Base-by-base conservation (phyloP, 1,140 invertebrate genomes). In the Aethina tumida region DNA sequence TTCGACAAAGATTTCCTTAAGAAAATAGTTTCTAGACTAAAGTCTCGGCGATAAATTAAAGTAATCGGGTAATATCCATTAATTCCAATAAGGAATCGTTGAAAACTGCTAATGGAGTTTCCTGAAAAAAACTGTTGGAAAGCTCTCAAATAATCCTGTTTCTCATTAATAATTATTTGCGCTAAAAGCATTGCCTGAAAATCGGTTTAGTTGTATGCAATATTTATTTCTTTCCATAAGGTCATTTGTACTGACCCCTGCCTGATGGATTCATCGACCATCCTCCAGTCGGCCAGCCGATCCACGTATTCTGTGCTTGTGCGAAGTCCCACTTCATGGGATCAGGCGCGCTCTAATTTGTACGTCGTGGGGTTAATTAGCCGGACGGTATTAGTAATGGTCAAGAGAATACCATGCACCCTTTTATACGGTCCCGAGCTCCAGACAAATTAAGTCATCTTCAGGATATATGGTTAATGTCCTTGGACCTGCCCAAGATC, bases 181-280 rank as follows among this genome's bases (percentile, higher is more conserved):
- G 37, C 29, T 48, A 41, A 48, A 48, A 48, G 41, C 41, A 37
- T 48, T 38, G 33, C 39, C 30, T 16, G 37, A 29, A 43, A 47
- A 43, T 43, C 41, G 40, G 45, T 42, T 47, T 47, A 47, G 45
- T 47, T 47, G 33, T 31, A 41, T 45, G 32, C 33, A 45, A 45
- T 45, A 45, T 45, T 45, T 41, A 45, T 34, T 21, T 24, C 36
- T 34, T 45, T 26, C 21, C 30, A 43, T 31, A 28, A 40, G 43
- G 43, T 19, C 36, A 18, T 39, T 20, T 12, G 21, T 28, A 27
- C n/a, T 29, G 36, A 35, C 43, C 43, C 21, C 28, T 39, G 33
- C 37, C 29, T 14, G 30, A 26, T 35, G 37, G 26, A 34, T n/a
- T 35, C 7, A 21, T 10, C 10, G 21, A 4, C 18, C 32, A 21